Evolutionary conservation across 2,113 vertebrate species (phyloP).

Genomic region (Chaetops frenatus): DNA sequence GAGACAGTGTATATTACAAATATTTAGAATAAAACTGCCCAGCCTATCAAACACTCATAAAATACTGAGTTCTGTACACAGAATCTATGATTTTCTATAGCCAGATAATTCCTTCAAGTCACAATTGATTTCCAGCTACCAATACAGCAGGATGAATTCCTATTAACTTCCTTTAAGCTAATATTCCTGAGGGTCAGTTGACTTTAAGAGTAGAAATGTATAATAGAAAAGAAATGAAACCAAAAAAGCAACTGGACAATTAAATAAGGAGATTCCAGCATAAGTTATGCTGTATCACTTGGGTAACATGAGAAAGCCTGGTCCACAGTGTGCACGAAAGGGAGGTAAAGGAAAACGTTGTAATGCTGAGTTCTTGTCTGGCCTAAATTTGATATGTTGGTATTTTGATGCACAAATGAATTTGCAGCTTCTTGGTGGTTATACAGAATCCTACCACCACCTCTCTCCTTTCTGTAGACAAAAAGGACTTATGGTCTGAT

Average conservation of each 20-base stretch:
- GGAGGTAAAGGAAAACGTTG: background rate
- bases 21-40: background rate
- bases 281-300: background rate
- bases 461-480: background rate
- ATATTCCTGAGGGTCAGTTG: background rate
- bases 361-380: background rate
- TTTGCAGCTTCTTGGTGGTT: background rate
- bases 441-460: background rate
- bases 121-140: background rate
- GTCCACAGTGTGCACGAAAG: background rate
- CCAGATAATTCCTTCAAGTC: background rate
- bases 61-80: background rate
- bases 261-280: background rate
- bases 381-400: background rate
- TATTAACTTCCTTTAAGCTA: background rate
- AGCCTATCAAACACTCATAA: background rate
- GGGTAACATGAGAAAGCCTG: background rate
- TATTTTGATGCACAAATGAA: background rate
- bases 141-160: background rate
- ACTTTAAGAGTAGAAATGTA: background rate
- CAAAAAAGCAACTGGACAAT: background rate
- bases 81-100: background rate
- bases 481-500: background rate
- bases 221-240: background rate
- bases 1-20: background rate